Percentiles rank a stretch among this genome's conserved stretches.
These are phyloP conservation scores for Vidua macroura DNA, from an alignment of 2,113 vertebrate genomes.

Conservation along the genomic window DNA sequence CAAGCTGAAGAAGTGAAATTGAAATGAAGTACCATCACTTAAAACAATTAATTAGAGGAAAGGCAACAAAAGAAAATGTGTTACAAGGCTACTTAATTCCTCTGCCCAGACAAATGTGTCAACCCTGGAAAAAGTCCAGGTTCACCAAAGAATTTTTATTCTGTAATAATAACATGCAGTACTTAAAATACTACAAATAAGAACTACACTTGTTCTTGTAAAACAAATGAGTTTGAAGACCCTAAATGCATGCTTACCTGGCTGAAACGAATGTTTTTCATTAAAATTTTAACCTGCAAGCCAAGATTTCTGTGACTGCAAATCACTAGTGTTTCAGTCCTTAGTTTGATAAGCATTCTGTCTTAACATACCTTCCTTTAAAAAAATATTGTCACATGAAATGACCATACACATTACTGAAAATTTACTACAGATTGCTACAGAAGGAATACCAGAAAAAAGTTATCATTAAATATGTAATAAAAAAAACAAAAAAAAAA, in stretches of 20 bases:
- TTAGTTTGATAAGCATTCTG: neutral
- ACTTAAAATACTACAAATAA: neutral
- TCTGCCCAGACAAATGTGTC: neutral
- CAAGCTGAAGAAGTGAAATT: neutral
- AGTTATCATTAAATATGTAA: neutral
- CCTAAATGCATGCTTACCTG: neutral
- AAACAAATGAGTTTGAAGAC: neutral
- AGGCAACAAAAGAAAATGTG: too few species aligned
- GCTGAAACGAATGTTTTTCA: neutral
- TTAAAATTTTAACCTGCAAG: neutral
- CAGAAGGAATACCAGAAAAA: neutral
- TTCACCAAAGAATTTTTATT: neutral
- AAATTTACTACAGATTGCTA: neutral
- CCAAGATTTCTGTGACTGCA: neutral
- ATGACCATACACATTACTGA: neutral
- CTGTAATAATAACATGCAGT: neutral
- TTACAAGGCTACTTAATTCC: neutral
- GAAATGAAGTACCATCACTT: neutral
- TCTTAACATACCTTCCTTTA: neutral
- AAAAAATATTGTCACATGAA: neutral
- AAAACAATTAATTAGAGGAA: neutral
- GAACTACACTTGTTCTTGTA: neutral
- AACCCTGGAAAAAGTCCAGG: neutral
- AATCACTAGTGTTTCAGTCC: neutral
- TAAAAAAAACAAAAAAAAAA: neutral